Evolutionary conservation across 2,888 invertebrate genomes (phyloP).

Genomic region (Andrena bicolor): DNA sequence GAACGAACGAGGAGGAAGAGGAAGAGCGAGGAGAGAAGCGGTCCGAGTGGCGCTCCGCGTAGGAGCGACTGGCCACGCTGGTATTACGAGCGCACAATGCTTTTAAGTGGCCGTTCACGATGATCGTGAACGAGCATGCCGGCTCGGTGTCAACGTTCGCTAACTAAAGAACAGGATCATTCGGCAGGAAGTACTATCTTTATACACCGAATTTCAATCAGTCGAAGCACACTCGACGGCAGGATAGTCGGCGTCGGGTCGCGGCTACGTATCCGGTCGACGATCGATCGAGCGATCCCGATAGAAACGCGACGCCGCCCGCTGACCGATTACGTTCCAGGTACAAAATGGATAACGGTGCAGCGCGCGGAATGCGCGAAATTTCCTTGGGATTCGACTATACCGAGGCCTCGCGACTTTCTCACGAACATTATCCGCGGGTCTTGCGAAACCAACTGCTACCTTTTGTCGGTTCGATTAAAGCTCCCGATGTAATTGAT

Average conservation of each 20-base stretch:
- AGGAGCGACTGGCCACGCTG: slow-evolving; percentile 2
- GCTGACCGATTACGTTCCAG: slow-evolving; percentile 1
- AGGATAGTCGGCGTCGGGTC: slow-evolving; percentile 25
- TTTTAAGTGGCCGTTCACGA: slow-evolving; percentile 49
- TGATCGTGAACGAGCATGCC: slow-evolving; percentile 21
- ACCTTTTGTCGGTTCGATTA: not conserved
- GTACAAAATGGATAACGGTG: slow-evolving; percentile 32
- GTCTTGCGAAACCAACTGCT: not conserved
- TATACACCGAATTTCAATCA: slow-evolving; percentile 67
- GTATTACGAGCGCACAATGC: slow-evolving; percentile 30
- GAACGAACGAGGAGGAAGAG: not conserved
- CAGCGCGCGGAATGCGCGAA: not conserved
- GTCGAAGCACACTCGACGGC: not conserved
- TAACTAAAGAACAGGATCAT: slow-evolving; percentile 65
- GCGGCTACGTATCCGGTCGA: slow-evolving; percentile 46
- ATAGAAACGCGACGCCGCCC: slow-evolving; percentile 16
- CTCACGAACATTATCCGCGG: not conserved
- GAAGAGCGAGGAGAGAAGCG: not conserved
- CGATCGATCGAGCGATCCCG: slow-evolving; percentile 27
- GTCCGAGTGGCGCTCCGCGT: slow-evolving; percentile 1
- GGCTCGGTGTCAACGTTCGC: slow-evolving; percentile 72
- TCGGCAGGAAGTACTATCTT: slow-evolving; percentile 69
- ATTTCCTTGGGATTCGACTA: not conserved
- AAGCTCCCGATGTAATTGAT: not conserved
- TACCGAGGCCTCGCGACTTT: not conserved